Base-by-base conservation (phyloP, 2,113 vertebrate species). In the Capreolus pygargus region DNA sequence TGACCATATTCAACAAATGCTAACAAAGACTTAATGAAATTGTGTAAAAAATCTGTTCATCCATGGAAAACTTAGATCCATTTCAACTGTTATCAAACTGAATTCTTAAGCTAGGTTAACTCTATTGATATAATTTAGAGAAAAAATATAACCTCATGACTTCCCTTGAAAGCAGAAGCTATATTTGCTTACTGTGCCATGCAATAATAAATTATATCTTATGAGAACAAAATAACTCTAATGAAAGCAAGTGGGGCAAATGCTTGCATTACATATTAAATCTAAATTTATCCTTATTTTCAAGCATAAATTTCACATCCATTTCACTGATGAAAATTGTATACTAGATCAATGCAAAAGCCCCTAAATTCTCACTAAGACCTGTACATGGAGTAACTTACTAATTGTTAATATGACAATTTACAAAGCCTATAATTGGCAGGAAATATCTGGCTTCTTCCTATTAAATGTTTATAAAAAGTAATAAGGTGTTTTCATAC, bases 391-490 rank as follows among this genome's bases (percentile, higher is more conserved):
- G 15, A 84, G 47, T 30, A 86, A 78, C 43, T 86, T 10, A 81
- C 28, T 96, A 96, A 95, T 96, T 96, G 78, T 95, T 97, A 45
- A 87, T 90, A 90, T 93, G 84, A 91, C 43, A 90, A 96, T 96
- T 93, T 84, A 93, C 27, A 96, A 95, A 96, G 60, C 36, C 23
- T 60, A 4, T 92, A 93, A 96, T 95, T 95, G 86, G 67, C 55
- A 93, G 45, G 36, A 39, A 94, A 95, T 89, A 25, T 89, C 39
- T 81, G 25, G 50, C 36, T 97, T 86, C 52, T 96, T 39, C 87
- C 28, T 86, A 43, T 95, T 96, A 96, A 97, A 96, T 96, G 92
- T 89, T 98, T 97, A 86, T 95, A 79, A 97, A 91, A 6, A 45
- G n/a, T 87, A 96, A 94, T 93, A 79, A 88, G 45, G 91, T 86